Evolutionary conservation across 2,113 vertebrate genomes (phyloP), one percentile per base, ranked within the genome.

Genomic region (Nymphicus hollandicus): DNA sequence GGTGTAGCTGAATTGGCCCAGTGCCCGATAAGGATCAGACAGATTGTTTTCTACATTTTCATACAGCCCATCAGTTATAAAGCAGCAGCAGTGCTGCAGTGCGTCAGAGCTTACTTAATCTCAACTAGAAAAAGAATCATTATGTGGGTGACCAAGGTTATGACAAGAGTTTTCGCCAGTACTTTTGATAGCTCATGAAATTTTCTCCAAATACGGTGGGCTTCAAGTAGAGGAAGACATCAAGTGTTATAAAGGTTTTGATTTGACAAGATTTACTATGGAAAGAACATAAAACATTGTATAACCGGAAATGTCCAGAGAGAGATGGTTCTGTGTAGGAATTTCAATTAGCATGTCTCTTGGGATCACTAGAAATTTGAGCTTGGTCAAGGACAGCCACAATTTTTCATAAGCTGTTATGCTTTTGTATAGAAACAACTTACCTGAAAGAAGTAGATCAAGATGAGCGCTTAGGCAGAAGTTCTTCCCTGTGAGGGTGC

Each of bases 1-100:
- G 96, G 95, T 96, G 92, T 93, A 94, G 77, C 41, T 77, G 16
- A 46, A 24, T 61, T 96, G 96, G 97, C 96, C 41, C 20, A 7
- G n/a, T n/a, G 95, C 97, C 97, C 41, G 31, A 13, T 33, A 69
- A 79, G 39, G 72, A 65, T 31, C 81, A 96, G 89, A 94, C 86
- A 94, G 65, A 88, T 89, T 84, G 68, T 73, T 84, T 94, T 89
- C 76, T 88, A 39, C 3, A 0, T 93, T 95, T 85, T 81, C 49
- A 9, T 86, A 64, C 86, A 92, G 61, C 33, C 56, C 73, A 22
- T 95, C 41, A 66, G 17, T 91, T 91, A 56, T 74, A 41, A 71
- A 93, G 47, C 46, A 74, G 63, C 43, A 81, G 55, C 33, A 88
- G 11, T 65, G 27, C 47, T 69, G 13, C n/a, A 18, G 89, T 81